Evolutionary conservation across 64 coral and sea anemone species (phyloP), one percentile per base, ranked within the genome.

Genomic region (Montipora capricornis): DNA sequence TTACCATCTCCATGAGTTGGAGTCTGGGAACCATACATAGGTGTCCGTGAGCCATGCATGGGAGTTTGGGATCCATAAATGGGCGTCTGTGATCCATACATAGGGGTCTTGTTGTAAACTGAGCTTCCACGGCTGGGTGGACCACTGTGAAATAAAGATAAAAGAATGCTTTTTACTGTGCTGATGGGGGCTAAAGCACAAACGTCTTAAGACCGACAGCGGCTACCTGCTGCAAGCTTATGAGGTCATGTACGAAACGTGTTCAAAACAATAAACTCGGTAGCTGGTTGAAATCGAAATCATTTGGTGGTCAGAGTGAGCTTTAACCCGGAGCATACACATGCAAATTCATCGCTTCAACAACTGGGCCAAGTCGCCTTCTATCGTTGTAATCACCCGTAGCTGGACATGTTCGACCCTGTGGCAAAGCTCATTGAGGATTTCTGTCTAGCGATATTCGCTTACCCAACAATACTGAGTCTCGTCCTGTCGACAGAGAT

Each of bases 1-100:
- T 96, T 78, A 96, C 95, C 95, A 60, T 96, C 98, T 24, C 93
- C 96, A 68, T 99, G 98, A 51, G 98, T 99, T 64, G 98, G 98
- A 71, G 98, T 99, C 95, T 99, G 98, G 20, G 95, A 96, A 29
- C 98, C 95, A 90, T 99, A 96, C 98, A 99, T 99, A 29, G 98
- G 98, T 20, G 98, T 99, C 57, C 98, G 88, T 58, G 95, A 92
- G 6, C 94, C 98, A 78, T 93, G 77, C 83, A 87, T 93, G 5
- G 94, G 94, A 46, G 94, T 95, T 73, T 95, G 94, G 58, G 94
- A 92, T 2, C 98, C 98, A 79, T 98, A 98, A 91, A 98, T 95
- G 57, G 97, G 97, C 74, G 97, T 99, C 67, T 99, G 97, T 14
- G 97, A 99, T 50, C 97, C 97, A 87, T 96, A 96, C 95, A 99